Conservation (phyloP, 2,888 invertebrate species). For the Bimastos eiseni region DNA sequence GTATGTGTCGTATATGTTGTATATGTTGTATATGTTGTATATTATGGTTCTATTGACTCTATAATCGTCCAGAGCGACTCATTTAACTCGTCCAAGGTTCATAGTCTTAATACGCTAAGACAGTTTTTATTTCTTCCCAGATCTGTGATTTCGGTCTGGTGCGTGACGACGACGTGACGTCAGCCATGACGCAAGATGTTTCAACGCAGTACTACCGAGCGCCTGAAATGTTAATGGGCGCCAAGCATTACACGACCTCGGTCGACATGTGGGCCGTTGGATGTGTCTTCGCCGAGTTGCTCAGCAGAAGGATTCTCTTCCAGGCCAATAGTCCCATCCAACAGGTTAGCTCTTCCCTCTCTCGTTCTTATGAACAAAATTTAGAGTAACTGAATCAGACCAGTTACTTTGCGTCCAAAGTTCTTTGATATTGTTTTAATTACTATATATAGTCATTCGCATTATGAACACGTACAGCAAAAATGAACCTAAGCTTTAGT, state of each 20-base stretch:
- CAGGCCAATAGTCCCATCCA: slow-evolving; percentile 95
- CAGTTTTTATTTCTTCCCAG: slow-evolving; percentile 61
- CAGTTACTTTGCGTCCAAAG: too few relatives aligned
- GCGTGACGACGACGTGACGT: slow-evolving; percentile 84
- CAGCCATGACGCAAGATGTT: slow-evolving; percentile 98
- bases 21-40: too few relatives aligned
- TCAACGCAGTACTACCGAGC: slow-evolving; percentile 99
- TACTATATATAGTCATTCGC: too few relatives aligned
- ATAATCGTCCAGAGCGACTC: too few relatives aligned
- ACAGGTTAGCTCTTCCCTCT: slow-evolving; percentile 68
- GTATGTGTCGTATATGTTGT: too few relatives aligned
- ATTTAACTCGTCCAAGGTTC: too few relatives aligned
- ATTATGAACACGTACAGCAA: too few relatives aligned
- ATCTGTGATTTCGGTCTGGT: slow-evolving; percentile 99
- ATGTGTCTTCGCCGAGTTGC: slow-evolving; percentile 32
- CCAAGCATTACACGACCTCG: slow-evolving; percentile 36
- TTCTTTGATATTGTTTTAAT: too few relatives aligned
- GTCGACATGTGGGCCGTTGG: slow-evolving; percentile 37
- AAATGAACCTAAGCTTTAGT: too few relatives aligned
- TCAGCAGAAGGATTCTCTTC: slow-evolving; percentile 30
- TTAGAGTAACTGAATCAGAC: neutral
- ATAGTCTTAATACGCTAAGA: too few relatives aligned
- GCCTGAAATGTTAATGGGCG: slow-evolving; percentile 98
- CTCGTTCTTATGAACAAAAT: neutral
- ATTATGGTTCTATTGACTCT: too few relatives aligned